Conservation (phyloP, 2,797 vertebrate genomes). For the Chloroceryle inda region DNA sequence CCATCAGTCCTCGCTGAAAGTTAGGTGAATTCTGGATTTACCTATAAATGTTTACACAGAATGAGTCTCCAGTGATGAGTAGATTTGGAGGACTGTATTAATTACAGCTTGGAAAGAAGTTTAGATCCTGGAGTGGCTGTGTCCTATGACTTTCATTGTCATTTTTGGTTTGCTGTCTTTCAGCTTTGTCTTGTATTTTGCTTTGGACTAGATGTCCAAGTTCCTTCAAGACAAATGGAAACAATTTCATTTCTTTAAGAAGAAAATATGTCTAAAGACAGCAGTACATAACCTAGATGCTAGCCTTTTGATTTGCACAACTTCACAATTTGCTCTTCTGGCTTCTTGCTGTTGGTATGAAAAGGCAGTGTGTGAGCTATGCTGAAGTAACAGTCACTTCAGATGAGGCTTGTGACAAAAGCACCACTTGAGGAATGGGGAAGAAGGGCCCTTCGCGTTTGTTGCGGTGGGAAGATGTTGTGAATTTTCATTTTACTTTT, state of each 20-base stretch:
- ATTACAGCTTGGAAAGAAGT: neutral
- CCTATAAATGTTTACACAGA: neutral
- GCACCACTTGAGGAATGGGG: neutral
- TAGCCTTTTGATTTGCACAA: neutral
- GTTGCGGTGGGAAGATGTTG: neutral
- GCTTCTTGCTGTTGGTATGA: neutral
- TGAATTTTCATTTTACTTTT: neutral
- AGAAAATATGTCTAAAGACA: neutral
- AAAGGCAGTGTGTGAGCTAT: fast-evolving
- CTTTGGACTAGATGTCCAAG: neutral
- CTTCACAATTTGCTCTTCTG: neutral
- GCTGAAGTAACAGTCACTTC: neutral
- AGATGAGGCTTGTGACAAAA: neutral
- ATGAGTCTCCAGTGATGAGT: neutral
- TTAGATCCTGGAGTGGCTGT: neutral
- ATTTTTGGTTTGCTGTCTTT: neutral
- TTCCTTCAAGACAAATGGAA: neutral
- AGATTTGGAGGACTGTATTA: neutral
- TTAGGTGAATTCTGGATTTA: neutral
- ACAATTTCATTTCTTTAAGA: neutral
- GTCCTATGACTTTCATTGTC: neutral
- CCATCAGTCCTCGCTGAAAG: neutral
- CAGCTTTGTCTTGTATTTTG: neutral
- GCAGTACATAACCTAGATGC: neutral
- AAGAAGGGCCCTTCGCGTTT: neutral